phyloP scores from a whole-genome alignment of 1,140 invertebrate species.

The Atopsyche davidsoni region DNA sequence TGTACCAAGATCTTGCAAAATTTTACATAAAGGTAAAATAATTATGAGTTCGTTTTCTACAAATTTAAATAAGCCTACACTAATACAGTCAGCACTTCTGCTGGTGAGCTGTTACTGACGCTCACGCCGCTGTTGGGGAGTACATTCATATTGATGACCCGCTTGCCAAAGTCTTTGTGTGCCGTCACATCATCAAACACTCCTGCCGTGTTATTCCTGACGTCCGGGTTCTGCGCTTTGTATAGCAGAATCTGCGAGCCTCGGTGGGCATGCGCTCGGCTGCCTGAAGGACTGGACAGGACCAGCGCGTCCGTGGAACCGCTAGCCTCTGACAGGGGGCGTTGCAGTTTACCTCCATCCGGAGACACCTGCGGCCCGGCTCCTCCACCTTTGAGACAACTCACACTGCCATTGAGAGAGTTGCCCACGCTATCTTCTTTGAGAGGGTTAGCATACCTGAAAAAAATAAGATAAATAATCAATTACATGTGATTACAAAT shows the following conservation, averaged over 20 bases:
- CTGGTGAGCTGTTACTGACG: slow-evolving; percentile 32
- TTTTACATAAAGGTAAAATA: slow-evolving; percentile 5
- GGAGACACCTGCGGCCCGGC: slow-evolving; percentile 29
- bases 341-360: slow-evolving; percentile 47
- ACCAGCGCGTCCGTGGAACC: slow-evolving; percentile 51
- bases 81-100: slow-evolving; percentile 45
- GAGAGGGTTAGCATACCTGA: slow-evolving; percentile 47
- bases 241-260: slow-evolving; percentile 60
- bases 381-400: slow-evolving; percentile 36
- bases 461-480: no score
- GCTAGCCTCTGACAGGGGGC: slow-evolving; percentile 40
- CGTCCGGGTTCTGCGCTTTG: slow-evolving; percentile 68
- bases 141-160: slow-evolving; percentile 46
- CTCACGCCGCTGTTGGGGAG: slow-evolving; percentile 16
- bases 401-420: slow-evolving; percentile 38
- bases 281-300: slow-evolving; percentile 52
- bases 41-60: slow-evolving; percentile 6
- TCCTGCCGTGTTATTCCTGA: slow-evolving; percentile 70
- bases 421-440: slow-evolving; percentile 42
- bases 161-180: slow-evolving; percentile 73
- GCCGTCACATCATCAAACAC: slow-evolving; percentile 60
- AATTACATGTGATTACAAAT: no score
- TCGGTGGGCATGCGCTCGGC: slow-evolving; percentile 46
- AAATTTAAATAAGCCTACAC: slow-evolving; percentile 30
- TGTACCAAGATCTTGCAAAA: slow-evolving; percentile 5